These are phyloP conservation scores for Syrmaticus mikado DNA, from an alignment of 2,113 vertebrate species.

Conservation along the genomic window DNA sequence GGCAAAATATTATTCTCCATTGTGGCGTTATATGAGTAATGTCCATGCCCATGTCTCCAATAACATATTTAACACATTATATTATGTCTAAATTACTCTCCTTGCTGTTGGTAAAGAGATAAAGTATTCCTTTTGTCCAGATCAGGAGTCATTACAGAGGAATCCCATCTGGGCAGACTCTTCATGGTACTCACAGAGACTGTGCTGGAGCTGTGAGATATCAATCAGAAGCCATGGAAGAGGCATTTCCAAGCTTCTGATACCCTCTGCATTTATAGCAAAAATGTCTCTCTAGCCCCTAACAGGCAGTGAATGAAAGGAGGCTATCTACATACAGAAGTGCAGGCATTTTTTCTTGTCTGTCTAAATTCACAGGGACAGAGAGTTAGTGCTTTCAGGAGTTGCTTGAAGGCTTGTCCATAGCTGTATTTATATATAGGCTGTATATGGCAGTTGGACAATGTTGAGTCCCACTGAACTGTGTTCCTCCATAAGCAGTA, in stretches of 20 bases:
- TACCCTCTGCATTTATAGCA: accelerated
- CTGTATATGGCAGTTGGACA: not conserved
- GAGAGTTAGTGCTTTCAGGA: not conserved
- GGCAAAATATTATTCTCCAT: constrained; percentile 49
- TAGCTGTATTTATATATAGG: not conserved
- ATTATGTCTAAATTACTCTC: not conserved
- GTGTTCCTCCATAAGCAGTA: not conserved
- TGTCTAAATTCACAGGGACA: not conserved
- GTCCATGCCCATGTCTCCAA: not conserved
- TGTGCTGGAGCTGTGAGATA: not conserved
- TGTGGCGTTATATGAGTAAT: constrained; percentile 2
- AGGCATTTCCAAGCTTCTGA: not conserved
- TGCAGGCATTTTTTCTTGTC: not conserved
- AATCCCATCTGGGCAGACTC: not conserved
- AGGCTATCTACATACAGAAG: not conserved
- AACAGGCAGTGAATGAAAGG: accelerated
- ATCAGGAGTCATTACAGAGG: not conserved
- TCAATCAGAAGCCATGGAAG: not conserved
- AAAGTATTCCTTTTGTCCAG: not conserved
- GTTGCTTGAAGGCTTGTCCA: not conserved
- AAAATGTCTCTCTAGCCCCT: not conserved
- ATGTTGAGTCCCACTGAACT: not conserved
- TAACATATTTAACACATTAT: not conserved
- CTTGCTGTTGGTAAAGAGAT: not conserved
- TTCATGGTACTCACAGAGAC: not conserved